Base-by-base conservation (phyloP, 2,888 invertebrate species). In the Trichacis sp. region DNA sequence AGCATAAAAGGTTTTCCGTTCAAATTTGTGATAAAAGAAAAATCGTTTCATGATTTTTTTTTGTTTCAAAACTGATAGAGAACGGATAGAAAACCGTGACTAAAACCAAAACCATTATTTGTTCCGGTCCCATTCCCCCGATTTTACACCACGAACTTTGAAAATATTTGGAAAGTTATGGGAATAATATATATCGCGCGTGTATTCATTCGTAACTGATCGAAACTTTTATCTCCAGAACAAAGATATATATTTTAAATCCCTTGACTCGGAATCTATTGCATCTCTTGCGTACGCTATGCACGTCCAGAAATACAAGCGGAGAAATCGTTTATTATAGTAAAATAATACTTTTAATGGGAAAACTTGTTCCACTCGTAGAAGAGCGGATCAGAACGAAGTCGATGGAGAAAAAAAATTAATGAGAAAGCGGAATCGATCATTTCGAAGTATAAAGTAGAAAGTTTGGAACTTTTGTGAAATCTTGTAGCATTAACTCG, bases 341-440 rank as follows among this genome's bases (percentile, higher is more conserved):
- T 61, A 51, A 65, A 65, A 66, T 66, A 59, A 66, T 59, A 62
- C 62, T 66, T 65, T 61, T 65, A 65, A 65, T 65, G 61, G 61
- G 57, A 61, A 65, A 65, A 61, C 60, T 65, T 65, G 61, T 61
- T 57, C 57, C n/a, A 47, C 59, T 65, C 61, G 61, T 57, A 38
- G 46, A 58, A 58, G 58, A 47, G 42, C 46, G 61, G 61, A 65
- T 65, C 57, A 58, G 58, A 60, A 50, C 49, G 29, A 54, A 54
- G 53, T 55, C 53, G 59, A 51, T 46, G 52, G 56, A 48, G 36
- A 52, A 52, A 52, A 56, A 64, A 51, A 56, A 64, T 55, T 52
- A 59, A 55, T 47, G 53, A 58, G 64, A 51, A 50, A 51, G 38
- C 24, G 46, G 64, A 64, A 64, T 58, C 58, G 51, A 64, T 64